Evolutionary conservation across 2,113 vertebrate species (phyloP).

Genomic region (Todiramphus chloris): DNA sequence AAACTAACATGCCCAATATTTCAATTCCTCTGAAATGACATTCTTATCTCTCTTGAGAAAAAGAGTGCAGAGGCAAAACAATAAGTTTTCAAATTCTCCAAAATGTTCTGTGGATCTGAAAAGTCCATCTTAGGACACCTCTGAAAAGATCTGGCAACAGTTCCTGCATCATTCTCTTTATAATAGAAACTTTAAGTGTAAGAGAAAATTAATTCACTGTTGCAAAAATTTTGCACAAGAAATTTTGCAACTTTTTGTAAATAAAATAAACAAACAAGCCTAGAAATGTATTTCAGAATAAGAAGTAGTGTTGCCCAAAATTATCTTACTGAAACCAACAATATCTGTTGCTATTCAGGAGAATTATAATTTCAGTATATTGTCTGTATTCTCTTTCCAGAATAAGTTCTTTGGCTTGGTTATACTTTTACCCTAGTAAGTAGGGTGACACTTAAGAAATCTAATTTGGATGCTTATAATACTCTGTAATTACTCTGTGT

Average conservation of each 20-base stretch:
- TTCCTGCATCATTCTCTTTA: not conserved
- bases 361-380: not conserved
- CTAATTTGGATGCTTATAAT: not conserved
- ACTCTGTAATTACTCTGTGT: not conserved
- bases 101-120: rapidly evolving
- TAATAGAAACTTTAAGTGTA: not conserved
- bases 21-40: not conserved
- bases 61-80: not conserved
- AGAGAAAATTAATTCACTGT: not conserved
- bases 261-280: not conserved
- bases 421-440: not conserved
- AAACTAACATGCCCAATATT: not conserved
- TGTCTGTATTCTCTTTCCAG: not conserved
- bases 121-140: not conserved
- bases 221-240: not conserved
- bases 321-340: not conserved
- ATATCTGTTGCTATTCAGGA: not conserved
- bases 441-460: not conserved
- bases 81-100: not conserved
- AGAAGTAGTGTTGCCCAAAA: not conserved
- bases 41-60: not conserved
- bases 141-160: not conserved
- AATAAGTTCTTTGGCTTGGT: not conserved
- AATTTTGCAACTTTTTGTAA: not conserved
- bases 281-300: not conserved